Evolutionary conservation across 2,113 vertebrate genomes (phyloP), one percentile per base, ranked within the genome.

Genomic region (Corvus moneduloides): DNA sequence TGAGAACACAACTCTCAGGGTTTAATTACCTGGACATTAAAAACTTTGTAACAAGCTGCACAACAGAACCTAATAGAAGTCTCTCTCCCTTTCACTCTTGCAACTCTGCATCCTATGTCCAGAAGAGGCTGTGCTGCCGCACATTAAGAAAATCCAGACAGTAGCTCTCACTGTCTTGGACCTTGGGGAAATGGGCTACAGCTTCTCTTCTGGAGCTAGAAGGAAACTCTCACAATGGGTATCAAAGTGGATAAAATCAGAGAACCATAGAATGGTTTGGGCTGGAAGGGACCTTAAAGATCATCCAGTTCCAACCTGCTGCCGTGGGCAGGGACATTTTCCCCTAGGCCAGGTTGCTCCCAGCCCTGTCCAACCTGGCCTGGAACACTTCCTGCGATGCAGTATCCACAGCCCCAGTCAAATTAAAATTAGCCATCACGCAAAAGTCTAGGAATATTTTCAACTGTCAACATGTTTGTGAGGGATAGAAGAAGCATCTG

Each of bases 311-410:
- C 48, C 46, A 59, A 6, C 28, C 23, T 16, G 2, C 41, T 69
- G 41, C 35, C 22, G 33, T 8, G 10, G 49, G 15, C 32, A 62
- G 21, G 35, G 26, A 43, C 18, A 33, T 0, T 4, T 62, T 55
- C 55, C 7, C 19, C 22, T 8, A 13, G 1, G 0, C 30, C n/a
- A 69, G 48, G 17, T 3, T 76, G 32, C 22, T 69, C 35, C 30
- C 48, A 69, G 14, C 7, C 26, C 15, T 1, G 0, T 33, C 48
- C 63, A 33, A 0, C 12, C 14, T 56, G 35, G 10, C 14, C n/a
- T 49, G 32, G 30, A 28, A 4, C 18, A 56, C 26, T 69, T 13
- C 14, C 26, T 33, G 21, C 32, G 21, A 37, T 49, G 55, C 4
- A 8, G 4, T 10, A 55, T 0, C 26, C n/a, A 49, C 48, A 48